Base-by-base conservation (phyloP, 2,888 invertebrate species). In the Parasteatoda lunata region DNA sequence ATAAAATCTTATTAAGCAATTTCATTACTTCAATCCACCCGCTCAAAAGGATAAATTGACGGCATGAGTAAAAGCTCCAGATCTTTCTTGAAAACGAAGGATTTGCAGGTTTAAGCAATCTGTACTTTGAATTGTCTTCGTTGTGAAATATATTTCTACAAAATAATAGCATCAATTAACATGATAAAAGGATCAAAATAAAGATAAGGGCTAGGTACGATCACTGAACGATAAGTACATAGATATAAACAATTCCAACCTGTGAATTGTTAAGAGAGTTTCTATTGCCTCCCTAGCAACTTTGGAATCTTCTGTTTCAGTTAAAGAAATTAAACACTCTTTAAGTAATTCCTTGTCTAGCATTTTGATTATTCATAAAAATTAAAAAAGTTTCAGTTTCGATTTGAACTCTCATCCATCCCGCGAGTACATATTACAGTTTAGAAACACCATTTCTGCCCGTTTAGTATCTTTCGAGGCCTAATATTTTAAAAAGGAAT, bases 181-280 rank as follows among this genome's bases (percentile, higher is more conserved):
- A n/a, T n/a, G 51, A 51, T 15, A 49, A 70, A 4, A 48, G 8
- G 45, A 70, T 30, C 6, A 70, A 70, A 70, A 3, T 47, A 11
- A 6, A 70, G 8, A 48, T 13, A 3, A 47, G 1, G 13, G 9
- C 47, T 3, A 47, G 5, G 5, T 47, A 70, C 9, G 13, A 70
- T 3, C 5, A 13, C 11, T 72, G n/a, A 15, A 13, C n/a, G 13
- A n/a, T 1, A 45, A 8, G 11, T 47, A 72, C n/a, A 8, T 70
- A 30, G 30, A 30, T 30, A 30, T 30, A 30, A 30, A 30, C 30
- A 30, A 30, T 30, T 30, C 30, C 30, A 30, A 73, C 80, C 80
- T 72, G 15, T 72, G 52, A 8, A 80, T 73, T 66, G 30, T 73
- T 15, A 80, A 66, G 47, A 80, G 66, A 51, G 80, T 80, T 54